Base-by-base conservation (phyloP, 2,888 invertebrate genomes). In the Platycheirus albimanus region DNA sequence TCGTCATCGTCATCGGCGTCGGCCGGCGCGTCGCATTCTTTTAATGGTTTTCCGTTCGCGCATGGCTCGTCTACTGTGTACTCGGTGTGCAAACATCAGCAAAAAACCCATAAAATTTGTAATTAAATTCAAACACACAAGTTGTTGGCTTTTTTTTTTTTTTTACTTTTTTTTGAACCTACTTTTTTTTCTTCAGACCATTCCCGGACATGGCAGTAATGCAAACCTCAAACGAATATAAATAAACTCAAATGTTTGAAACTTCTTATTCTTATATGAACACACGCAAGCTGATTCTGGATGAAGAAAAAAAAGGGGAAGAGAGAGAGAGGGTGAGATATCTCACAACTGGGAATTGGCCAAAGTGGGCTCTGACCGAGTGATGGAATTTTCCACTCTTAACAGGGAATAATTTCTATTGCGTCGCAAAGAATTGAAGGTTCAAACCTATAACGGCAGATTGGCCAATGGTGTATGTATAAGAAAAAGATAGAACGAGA, bases 371-470 rank as follows among this genome's bases (percentile, higher is more conserved):
- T 41, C 13, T 17, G 56, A 49, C 43, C 15, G 17, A 58, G 10
- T 58, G 24, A 56, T 75, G 74, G 74, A 75, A 58, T 49, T 75
- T 75, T 75, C 74, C 74, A 75, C 66, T 74, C 41, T 72, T 70
- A 38, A 36, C 49, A 13, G 47, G 61, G 52, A 52, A 72, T 52
- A 43, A 43, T 43, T 20, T 63, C 33, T 63, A 63, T 64, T 72
- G 54, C 63, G 63, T 63, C 45, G 72, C 52, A 54, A 28, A 43
- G 33, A 47, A 64, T 47, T 19, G 54, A 47, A 38, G 45, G 45
- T 47, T 33, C 30, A 3, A 19, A 7, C 17, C 10, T 61, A n/a
- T 17, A 30, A 30, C 19, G 15, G n/a, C n/a, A n/a, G 61, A 61
- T 61, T 15, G 15, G 11, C n/a, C n/a, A n/a, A n/a, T 41, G 10